Percentiles rank a stretch among this genome's conserved stretches.
Conservation (phyloP, 2,888 invertebrate genomes). For the Eupithecia pulchellata region DNA sequence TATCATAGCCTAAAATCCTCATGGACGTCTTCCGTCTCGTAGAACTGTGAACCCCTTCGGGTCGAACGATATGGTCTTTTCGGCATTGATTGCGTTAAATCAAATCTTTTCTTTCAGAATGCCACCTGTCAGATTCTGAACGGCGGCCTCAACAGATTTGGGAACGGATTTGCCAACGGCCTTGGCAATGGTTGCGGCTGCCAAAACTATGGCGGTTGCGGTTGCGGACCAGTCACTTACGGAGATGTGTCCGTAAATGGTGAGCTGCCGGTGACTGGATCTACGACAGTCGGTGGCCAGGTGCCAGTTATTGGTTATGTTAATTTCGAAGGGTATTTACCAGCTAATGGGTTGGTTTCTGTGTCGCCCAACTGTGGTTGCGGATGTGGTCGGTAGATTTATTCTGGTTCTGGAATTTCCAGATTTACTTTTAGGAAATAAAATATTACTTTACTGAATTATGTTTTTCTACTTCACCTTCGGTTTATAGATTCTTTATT, state of each 20-base stretch:
- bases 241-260: slow-evolving; percentile 67
- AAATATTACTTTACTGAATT: not conserved
- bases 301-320: slow-evolving; percentile 77
- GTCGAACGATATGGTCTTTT: too few relatives aligned
- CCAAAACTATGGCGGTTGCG: slow-evolving; percentile 12
- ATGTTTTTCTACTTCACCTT: not conserved
- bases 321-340: slow-evolving; percentile 72
- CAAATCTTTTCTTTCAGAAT: slow-evolving; percentile 42
- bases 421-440: not conserved
- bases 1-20: too few relatives aligned
- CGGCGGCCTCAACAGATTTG: not conserved
- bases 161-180: not conserved
- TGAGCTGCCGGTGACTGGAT: slow-evolving; percentile 68
- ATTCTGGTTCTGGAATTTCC: not conserved
- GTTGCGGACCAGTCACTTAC: slow-evolving; percentile 50
- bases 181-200: not conserved
- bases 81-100: too few relatives aligned
- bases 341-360: slow-evolving; percentile 71
- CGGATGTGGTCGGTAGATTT: slow-evolving; percentile 1
- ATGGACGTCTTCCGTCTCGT: too few relatives aligned
- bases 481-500: too few relatives aligned
- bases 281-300: slow-evolving; percentile 66
- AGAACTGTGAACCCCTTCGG: too few relatives aligned
- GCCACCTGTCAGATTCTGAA: slow-evolving; percentile 44
- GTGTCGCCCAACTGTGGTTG: slow-evolving; percentile 64